phyloP scores from a whole-genome alignment of 2,113 vertebrate genomes.

The Salminus brasiliensis region DNA sequence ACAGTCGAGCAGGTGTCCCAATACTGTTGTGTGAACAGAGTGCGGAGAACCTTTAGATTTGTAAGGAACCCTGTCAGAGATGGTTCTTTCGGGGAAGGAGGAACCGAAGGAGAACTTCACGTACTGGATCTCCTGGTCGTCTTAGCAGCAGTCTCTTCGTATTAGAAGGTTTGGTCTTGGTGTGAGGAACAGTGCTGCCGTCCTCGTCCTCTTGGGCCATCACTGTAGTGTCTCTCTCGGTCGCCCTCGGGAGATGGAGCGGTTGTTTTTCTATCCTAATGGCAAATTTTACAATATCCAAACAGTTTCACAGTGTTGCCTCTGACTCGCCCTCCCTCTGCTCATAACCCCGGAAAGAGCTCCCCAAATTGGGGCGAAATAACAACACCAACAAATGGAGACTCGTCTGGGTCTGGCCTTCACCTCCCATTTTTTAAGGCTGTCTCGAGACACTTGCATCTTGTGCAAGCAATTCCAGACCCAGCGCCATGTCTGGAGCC shows the following conservation, averaged over 20 bases:
- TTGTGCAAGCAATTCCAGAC: slow-evolving; percentile 28
- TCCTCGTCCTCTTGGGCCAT: background rate
- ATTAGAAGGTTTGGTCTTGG: background rate
- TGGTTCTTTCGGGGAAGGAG: background rate
- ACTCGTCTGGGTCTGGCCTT: slow-evolving; percentile 16
- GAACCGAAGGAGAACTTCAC: background rate
- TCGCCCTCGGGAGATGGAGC: slow-evolving; percentile 26
- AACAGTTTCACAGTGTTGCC: background rate
- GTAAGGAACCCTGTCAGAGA: too few relatives aligned
- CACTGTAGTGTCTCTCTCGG: background rate
- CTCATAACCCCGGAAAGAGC: background rate
- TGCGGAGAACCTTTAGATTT: too few relatives aligned
- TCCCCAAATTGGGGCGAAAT: background rate
- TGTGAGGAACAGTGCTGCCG: background rate
- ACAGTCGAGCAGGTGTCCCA: too few relatives aligned
- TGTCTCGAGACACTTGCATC: background rate
- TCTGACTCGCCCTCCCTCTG: background rate
- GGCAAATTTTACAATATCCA: slow-evolving; percentile 10
- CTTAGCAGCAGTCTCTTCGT: background rate
- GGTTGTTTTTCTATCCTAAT: background rate
- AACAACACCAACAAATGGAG: background rate
- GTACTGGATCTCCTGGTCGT: too few relatives aligned
- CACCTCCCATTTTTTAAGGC: background rate
- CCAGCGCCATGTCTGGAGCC: slow-evolving; percentile 39
- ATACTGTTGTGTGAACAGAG: too few relatives aligned